Percentiles rank a stretch among this genome's conserved stretches.
These are phyloP conservation scores for Drosophila neutralis DNA, from an alignment of 2,888 invertebrate species.

Conservation along the genomic window DNA sequence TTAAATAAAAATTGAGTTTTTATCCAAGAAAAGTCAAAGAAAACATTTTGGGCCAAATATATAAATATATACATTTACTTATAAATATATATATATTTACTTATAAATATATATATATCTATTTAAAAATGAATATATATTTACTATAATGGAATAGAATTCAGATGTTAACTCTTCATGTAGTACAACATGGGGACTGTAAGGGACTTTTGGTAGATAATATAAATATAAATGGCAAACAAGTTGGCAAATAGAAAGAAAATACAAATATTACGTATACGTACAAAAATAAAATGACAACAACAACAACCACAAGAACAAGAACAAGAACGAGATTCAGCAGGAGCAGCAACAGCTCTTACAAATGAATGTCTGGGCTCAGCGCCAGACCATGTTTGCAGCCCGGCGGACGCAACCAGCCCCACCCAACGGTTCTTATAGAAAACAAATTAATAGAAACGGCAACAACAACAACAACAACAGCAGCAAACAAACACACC, in stretches of 20 bases:
- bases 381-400: constrained; percentile 73
- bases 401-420: constrained; percentile 40
- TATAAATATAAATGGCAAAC: constrained; percentile 56
- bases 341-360: constrained; percentile 12
- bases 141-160: background rate
- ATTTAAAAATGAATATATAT: background rate
- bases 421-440: constrained; percentile 32
- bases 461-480: constrained; percentile 9
- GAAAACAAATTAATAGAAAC: constrained; percentile 37
- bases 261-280: constrained; percentile 65
- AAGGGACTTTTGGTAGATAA: constrained; percentile 18
- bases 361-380: constrained; percentile 77
- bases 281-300: constrained; percentile 69
- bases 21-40: background rate
- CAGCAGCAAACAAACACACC: constrained; percentile 17
- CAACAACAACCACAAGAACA: constrained; percentile 66
- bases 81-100: background rate
- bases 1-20: background rate
- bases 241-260: constrained; percentile 27
- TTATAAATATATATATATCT: background rate
- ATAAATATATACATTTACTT: background rate
- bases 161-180: background rate
- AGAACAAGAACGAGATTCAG: background rate
- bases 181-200: background rate
- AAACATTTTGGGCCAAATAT: background rate